Base-by-base conservation (phyloP, 2,113 vertebrate genomes). In the Cephalopterus ornatus region DNA sequence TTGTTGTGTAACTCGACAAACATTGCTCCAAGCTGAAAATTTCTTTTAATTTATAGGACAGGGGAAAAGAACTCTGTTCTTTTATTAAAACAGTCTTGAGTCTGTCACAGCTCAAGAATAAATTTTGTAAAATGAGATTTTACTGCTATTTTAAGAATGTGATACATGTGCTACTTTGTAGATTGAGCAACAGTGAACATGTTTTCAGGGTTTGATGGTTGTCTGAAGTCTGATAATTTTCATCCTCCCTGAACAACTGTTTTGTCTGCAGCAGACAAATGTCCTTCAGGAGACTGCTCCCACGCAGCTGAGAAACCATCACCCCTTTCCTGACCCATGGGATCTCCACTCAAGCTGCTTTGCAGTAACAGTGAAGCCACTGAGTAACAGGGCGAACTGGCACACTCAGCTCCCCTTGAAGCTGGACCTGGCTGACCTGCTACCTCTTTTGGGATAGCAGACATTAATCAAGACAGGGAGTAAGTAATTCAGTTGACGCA, bases 81-180 rank as follows among this genome's bases (percentile, higher is more conserved):
- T 95, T 88, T 74, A 85, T 84, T 86, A 49, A 89, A 93, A 73
- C 50, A 78, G 74, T 61, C 30, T 56, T 74, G 42, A 81, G n/a
- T 49, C 41, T 61, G 35, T 49, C 65, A 56, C 30, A 41, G 22
- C 56, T 86, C 52, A 80, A 59, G 81, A 94, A 73, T 58, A 66
- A 73, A 76, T 86, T 77, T 33, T 52, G 14, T 35, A 42, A 88
- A 78, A 78, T 32, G 39, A 86, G 63, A 53, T 89, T 88, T 81
- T 88, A 49, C 24, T 6, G 1, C 73, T 74, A 32, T 86, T 91
- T 93, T 74, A 87, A 89, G 59, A 92, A 93, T 17, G 30, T 59
- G 46, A 81, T 71, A 62, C 23, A 18, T 85, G 85, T 65, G n/a
- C 46, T 85, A 12, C 76, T 92, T 92, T 75, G 83, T 37, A 30